Evolutionary conservation across 1,140 invertebrate genomes (phyloP).

Genomic region (Phenacoccus solenopsis): DNA sequence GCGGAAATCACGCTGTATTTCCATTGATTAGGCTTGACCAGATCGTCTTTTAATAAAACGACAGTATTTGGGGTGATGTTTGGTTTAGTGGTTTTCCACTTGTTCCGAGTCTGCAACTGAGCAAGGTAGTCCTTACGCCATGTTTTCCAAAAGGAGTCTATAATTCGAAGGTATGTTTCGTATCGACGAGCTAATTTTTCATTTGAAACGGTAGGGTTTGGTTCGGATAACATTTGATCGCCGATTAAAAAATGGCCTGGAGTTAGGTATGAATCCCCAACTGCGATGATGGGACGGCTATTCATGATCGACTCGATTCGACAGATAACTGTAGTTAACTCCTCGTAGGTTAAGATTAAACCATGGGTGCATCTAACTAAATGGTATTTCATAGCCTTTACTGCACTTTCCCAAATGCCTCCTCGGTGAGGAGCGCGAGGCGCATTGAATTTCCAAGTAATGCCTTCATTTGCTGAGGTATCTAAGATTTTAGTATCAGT

Average conservation of each 20-base stretch:
- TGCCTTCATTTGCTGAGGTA: neutral
- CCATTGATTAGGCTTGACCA: neutral
- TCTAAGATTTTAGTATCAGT: neutral
- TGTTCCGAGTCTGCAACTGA: neutral
- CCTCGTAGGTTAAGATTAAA: conserved; percentile 22
- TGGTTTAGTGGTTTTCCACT: neutral
- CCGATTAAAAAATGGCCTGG: conserved; percentile 30
- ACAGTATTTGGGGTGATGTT: neutral
- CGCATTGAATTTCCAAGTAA: conserved; percentile 29
- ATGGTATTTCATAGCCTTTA: conserved; percentile 29
- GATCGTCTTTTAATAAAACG: neutral
- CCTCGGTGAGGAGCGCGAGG: conserved; percentile 28
- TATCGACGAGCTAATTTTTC: neutral
- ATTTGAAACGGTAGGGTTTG: neutral
- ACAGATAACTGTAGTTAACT: conserved; percentile 24
- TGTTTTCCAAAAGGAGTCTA: neutral
- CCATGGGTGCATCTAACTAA: conserved; percentile 23
- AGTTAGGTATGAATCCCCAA: conserved; percentile 23
- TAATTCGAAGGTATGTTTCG: neutral
- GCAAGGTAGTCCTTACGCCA: neutral
- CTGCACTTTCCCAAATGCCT: conserved; percentile 30
- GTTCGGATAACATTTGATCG: conserved; percentile 20
- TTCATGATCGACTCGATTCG: conserved; percentile 27
- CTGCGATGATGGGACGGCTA: conserved; percentile 22
- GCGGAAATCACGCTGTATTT: neutral